Base-by-base conservation (phyloP, 1,140 invertebrate species). In the Caerostris extrusa region DNA sequence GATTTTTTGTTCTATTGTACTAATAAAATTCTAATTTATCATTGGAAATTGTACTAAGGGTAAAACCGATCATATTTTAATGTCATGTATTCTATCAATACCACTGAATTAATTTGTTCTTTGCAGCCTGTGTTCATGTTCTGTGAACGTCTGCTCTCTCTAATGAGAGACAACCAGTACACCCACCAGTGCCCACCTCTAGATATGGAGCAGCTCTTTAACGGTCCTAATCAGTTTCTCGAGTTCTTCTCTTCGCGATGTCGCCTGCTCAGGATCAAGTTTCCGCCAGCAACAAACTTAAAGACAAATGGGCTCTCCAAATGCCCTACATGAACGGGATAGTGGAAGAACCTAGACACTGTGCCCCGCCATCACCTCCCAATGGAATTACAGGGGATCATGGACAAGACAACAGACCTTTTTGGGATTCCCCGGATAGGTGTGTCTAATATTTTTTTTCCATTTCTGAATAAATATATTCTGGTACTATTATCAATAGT, bases 361-460 rank as follows among this genome's bases (percentile, higher is more conserved):
- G 93, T 10, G 87, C 86, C 0, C 93, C 93, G 3, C 93, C 88
- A 0, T 94, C 93, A 3, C 93, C 93, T 5, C 87, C 88, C 14
- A 90, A 90, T 19, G 87, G 93, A n/a, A 88, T 89, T 12, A 87
- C 58, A 0, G 34, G 34, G 34, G 34, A 34, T 34, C 85, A 55
- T 7, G 87, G 67, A 0, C 55, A 58, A 6, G 92, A 93, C 19
- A 85, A 88, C 56, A 57, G 87, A 50, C 61, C 93, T 0, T 94
- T 94, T 14, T 85, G 87, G 93, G 87, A 90, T 56, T 94, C 93
- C 7, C 93, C 93, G 5, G 88, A 90, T n/a, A 94, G 93, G 93
- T 94, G 58, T 10, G 10, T 34, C 34, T 34, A 34, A 34, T 34
- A 34, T 34, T 34, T 34, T 34, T 34, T 34, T 34, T 34, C 34